phyloP scores from a whole-genome alignment of 2,888 invertebrate genomes.

The Xestia xanthographa region DNA sequence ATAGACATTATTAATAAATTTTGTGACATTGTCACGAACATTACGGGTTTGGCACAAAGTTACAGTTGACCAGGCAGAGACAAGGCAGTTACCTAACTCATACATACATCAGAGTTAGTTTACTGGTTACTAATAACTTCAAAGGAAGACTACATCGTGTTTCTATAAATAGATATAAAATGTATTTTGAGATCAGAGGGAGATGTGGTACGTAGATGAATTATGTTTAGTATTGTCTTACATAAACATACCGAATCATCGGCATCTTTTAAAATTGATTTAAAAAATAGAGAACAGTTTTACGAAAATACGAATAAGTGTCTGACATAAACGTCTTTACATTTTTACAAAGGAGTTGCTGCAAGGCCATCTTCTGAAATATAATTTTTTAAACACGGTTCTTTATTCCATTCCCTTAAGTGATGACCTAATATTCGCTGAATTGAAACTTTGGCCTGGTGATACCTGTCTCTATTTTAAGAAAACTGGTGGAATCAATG shows the following conservation, averaged over 20 bases:
- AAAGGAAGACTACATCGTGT: slow-evolving; percentile 62
- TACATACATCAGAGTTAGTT: slow-evolving; percentile 15
- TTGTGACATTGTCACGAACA: slow-evolving; percentile 41
- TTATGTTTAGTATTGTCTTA: slow-evolving; percentile 66
- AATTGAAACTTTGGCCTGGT: background rate
- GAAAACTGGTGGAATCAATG: background rate
- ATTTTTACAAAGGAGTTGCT: slow-evolving; percentile 49
- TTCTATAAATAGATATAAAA: slow-evolving; percentile 54
- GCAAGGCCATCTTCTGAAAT: slow-evolving; percentile 25
- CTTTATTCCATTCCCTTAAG: slow-evolving; percentile 2
- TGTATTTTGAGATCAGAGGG: slow-evolving; percentile 65
- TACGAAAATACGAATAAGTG: slow-evolving; percentile 42
- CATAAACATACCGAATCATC: slow-evolving; percentile 47
- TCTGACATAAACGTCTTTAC: slow-evolving; percentile 53
- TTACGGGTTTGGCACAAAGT: slow-evolving; percentile 49
- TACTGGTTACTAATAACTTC: slow-evolving; percentile 49
- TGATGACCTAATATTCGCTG: slow-evolving; percentile 1
- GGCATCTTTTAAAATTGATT: slow-evolving; percentile 50
- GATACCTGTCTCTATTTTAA: background rate
- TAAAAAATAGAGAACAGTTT: slow-evolving; percentile 50
- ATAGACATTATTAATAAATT: slow-evolving; percentile 38
- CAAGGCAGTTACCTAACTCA: slow-evolving; percentile 27
- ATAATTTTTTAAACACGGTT: slow-evolving; percentile 15
- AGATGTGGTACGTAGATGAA: slow-evolving; percentile 52
- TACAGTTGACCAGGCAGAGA: slow-evolving; percentile 22